These are phyloP conservation scores for Daboia siamensis DNA, from an alignment of 2,113 vertebrate species.

Conservation along the genomic window DNA sequence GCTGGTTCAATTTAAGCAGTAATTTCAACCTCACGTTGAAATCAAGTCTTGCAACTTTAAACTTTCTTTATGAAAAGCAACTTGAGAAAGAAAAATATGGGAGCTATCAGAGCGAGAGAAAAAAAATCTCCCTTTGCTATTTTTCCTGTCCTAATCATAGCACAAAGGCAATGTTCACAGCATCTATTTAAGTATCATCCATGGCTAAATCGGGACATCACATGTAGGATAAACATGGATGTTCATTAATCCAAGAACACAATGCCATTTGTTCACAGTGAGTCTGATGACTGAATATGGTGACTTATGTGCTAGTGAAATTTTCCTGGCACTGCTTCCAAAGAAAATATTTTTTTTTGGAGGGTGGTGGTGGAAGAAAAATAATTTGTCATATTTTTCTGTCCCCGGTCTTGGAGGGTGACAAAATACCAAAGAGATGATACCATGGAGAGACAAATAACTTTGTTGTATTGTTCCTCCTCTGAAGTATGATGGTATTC, in stretches of 20 bases:
- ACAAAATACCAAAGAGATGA: neutral
- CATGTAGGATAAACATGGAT: neutral
- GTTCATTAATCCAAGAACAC: neutral
- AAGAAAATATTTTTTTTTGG: neutral
- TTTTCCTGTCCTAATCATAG: neutral
- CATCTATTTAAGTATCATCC: neutral
- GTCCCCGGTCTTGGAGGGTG: neutral
- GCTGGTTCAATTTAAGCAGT: neutral
- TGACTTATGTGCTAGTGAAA: neutral
- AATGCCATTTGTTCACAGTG: neutral
- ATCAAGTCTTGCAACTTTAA: neutral
- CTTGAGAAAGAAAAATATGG: neutral
- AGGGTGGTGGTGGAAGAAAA: rapidly evolving
- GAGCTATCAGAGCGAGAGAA: neutral
- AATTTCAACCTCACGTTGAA: neutral
- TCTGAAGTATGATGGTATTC: neutral
- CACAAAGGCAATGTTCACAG: neutral
- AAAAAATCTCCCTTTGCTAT: neutral
- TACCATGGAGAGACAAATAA: neutral
- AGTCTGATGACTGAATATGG: neutral
- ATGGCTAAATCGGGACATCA: too few relatives aligned
- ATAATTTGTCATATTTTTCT: neutral
- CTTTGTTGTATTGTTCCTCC: neutral
- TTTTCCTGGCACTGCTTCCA: neutral
- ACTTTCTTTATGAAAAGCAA: neutral